A percentile compares a stretch with the other conserved stretches of the same genome.
These are phyloP conservation scores for Seriola quinqueradiata DNA, from an alignment of 2,113 vertebrate genomes.

Conservation along the genomic window DNA sequence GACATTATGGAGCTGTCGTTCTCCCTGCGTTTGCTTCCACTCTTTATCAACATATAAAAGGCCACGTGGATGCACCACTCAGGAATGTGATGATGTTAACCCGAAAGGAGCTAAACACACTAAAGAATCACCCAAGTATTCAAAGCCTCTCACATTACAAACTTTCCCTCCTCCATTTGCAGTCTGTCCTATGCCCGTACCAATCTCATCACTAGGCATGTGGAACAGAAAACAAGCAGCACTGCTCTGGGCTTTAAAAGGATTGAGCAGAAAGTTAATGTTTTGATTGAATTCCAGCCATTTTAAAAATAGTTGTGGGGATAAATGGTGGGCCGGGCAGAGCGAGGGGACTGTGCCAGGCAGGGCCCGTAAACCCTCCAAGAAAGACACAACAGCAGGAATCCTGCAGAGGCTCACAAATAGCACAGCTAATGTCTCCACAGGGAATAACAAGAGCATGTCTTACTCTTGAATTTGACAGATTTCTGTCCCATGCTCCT, in stretches of 20 bases:
- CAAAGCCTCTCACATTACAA: conserved; percentile 5
- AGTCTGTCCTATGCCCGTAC: conserved; percentile 24
- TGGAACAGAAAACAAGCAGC: conserved; percentile 72
- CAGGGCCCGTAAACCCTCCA: conserved; percentile 65
- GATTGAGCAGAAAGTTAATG: conserved; percentile 74
- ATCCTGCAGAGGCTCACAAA: conserved; percentile 70
- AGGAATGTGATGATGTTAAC: conserved; percentile 61
- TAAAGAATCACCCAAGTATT: conserved; percentile 43
- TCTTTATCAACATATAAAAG: conserved; percentile 70
- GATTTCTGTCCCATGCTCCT: conserved; percentile 73
- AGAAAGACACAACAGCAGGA: conserved; percentile 67
- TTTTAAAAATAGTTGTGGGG: conserved; percentile 82
- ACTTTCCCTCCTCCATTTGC: conserved; percentile 22
- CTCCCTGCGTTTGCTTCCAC: conserved; percentile 41
- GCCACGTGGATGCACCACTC: conserved; percentile 63
- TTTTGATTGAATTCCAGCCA: conserved; percentile 84
- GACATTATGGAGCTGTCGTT: conserved; percentile 48
- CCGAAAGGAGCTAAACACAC: conserved; percentile 12
- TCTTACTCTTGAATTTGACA: conserved; percentile 70
- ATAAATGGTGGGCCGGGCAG: conserved; percentile 72
- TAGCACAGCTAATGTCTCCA: conserved; percentile 64
- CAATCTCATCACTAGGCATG: conserved; percentile 60
- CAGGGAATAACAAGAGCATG: conserved; percentile 51
- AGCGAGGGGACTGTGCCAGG: conserved; percentile 65
- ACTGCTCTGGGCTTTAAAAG: conserved; percentile 77